Evolutionary conservation across 2,888 invertebrate species (phyloP), one percentile per base, ranked within the genome.

Genomic region (Cheilosia variabilis): DNA sequence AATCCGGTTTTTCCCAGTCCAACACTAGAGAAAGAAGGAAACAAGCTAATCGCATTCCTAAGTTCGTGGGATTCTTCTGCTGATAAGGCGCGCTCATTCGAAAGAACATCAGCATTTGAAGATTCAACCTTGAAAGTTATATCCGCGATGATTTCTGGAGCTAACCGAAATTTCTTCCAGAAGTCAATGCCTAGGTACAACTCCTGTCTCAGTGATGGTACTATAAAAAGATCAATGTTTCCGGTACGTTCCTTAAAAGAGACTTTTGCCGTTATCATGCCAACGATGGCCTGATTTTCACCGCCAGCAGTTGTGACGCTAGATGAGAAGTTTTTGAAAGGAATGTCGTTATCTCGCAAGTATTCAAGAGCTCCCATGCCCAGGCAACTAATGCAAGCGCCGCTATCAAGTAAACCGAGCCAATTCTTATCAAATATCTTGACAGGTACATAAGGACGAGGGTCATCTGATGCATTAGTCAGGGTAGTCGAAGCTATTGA

Each of bases 401-500:
- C 19, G 19, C 19, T 19, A 19, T 19, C 19, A 19, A 19, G 19
- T 19, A 19, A 19, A 19, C 19, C 19, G 1, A 19, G 2, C 19
- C 19, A 19, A 19, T 19, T 19, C 2, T 19, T 19, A 19, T 19
- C 19, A 19, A 19, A 19, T 19, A 19, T 19, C 2, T 19, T 19
- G 19, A 19, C 19, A 19, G 19, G 19, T 19, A 19, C 19, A 19
- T 19, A 19, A 19, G 19, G 19, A 19, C 19, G 19, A 19, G 19
- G 19, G 2, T 19, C 19, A 19, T 19, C 19, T 19, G 19, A 19
- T 19, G 19, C 19, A 19, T 1, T 19, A 19, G 19, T 19, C 19
- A 68, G 19, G 4, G 27, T 45, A 31, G 68, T 57, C 24, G 43
- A 4, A n/a, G 55, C 68, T 27, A 68, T 43, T 13, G 68, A 37